These are phyloP conservation scores for Parochlus steinenii DNA, from an alignment of 2,888 invertebrate species.

Conservation along the genomic window DNA sequence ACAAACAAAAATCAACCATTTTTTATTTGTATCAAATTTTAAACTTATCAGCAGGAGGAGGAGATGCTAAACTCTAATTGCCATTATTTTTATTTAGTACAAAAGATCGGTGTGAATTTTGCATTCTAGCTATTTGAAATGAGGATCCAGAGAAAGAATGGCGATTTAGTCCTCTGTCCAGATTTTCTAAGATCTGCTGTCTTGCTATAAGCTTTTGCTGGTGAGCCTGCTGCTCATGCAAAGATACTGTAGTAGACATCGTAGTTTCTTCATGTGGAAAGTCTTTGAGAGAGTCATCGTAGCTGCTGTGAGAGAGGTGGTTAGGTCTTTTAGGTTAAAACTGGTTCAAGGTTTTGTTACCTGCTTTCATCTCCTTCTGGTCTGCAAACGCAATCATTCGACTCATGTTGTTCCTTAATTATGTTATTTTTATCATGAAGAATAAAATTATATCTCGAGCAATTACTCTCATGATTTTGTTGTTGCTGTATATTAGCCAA, in stretches of 20 bases:
- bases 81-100: no score
- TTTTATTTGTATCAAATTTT: no score
- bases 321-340: no score
- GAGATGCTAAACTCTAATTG: no score
- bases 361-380: no score
- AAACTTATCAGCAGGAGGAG: no score
- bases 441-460: conserved; percentile 36
- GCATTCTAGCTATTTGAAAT: no score
- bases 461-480: conserved; percentile 34
- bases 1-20: no score
- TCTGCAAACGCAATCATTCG: conserved; percentile 6
- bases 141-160: conserved; percentile 11
- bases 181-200: conserved; percentile 1
- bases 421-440: conserved; percentile 29
- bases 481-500: conserved; percentile 22
- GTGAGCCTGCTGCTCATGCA: neutral
- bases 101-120: no score
- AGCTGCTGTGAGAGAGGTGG: no score
- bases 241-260: conserved; percentile 2
- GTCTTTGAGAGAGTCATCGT: conserved; percentile 10
- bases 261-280: conserved; percentile 6
- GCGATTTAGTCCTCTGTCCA: conserved; percentile 6
- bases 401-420: conserved; percentile 5
- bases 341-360: no score
- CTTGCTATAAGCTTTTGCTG: no score